Conservation (phyloP, 1,140 invertebrate species). For the Drosophila novamexicana region DNA sequence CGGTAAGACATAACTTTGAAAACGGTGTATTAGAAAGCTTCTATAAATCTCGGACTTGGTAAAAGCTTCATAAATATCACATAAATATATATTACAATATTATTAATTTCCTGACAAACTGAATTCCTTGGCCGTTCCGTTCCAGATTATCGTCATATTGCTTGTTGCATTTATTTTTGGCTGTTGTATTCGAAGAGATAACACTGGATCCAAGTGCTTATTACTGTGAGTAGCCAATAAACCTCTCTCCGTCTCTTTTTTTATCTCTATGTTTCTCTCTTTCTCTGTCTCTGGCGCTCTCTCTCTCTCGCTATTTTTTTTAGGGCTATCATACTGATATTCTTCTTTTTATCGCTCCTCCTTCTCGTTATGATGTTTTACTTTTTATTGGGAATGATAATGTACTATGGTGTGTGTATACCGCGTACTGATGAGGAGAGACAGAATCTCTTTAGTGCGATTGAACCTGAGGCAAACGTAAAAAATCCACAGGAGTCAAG, state of each 20-base stretch:
- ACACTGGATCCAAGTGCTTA: not conserved
- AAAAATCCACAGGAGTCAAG: not conserved
- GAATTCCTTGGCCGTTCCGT: not conserved
- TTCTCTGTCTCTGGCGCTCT: not conserved
- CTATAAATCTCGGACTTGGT: no score
- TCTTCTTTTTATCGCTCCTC: not conserved
- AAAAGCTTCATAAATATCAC: no score
- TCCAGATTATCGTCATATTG: not conserved
- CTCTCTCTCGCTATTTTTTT: not conserved
- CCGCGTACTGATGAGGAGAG: not conserved
- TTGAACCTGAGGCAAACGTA: not conserved
- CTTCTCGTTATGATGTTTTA: not conserved
- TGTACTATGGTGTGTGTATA: not conserved
- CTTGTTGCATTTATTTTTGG: not conserved
- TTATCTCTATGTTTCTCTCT: not conserved
- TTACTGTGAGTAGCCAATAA: not conserved
- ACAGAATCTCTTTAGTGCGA: not conserved
- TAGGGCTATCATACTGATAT: not conserved
- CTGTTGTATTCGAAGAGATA: not conserved
- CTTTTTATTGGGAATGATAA: not conserved
- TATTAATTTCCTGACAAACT: no score
- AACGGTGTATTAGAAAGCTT: no score
- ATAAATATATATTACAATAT: no score
- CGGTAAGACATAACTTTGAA: not conserved
- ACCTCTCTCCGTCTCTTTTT: not conserved